Evolutionary conservation across 2,888 invertebrate genomes (phyloP).

Genomic region (Caenorhabditis virilis): DNA sequence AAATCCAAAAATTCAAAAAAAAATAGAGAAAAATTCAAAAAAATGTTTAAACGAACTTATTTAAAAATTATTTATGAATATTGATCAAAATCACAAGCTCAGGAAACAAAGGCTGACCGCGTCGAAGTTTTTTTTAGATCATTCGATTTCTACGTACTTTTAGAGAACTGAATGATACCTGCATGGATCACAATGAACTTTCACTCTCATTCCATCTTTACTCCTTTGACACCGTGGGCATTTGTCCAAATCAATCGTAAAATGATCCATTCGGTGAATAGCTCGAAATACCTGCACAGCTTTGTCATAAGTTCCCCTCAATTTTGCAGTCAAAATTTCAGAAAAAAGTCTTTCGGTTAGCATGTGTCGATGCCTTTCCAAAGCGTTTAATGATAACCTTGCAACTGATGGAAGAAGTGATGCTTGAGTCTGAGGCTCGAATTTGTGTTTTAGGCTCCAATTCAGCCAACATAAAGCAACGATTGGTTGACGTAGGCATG

Average conservation of each 20-base stretch:
- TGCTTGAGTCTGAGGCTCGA: slow-evolving; percentile 45
- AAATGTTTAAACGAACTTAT: no score
- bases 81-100: no score
- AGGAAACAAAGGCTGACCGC: no score
- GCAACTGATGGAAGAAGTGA: slow-evolving; percentile 61
- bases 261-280: slow-evolving; percentile 66
- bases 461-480: slow-evolving; percentile 67
- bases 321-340: slow-evolving; percentile 65
- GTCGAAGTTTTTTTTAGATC: background rate
- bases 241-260: slow-evolving; percentile 58
- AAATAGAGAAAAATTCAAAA: no score
- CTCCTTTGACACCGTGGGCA: slow-evolving; percentile 64
- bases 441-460: slow-evolving; percentile 65
- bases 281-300: slow-evolving; percentile 63
- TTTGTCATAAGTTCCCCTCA: slow-evolving; percentile 64
- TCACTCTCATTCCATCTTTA: slow-evolving; percentile 58
- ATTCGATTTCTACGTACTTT: slow-evolving; percentile 37
- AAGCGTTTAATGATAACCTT: slow-evolving; percentile 55
- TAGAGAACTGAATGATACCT: slow-evolving; percentile 65
- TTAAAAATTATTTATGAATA: no score
- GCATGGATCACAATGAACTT: slow-evolving; percentile 64
- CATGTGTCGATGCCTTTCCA: slow-evolving; percentile 66
- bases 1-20: no score
- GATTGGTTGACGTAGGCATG: slow-evolving; percentile 52
- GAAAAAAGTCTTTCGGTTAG: slow-evolving; percentile 60